Evolutionary conservation across 2,888 invertebrate genomes (phyloP), one percentile per base, ranked within the genome.

Genomic region (Plebejus melissa): DNA sequence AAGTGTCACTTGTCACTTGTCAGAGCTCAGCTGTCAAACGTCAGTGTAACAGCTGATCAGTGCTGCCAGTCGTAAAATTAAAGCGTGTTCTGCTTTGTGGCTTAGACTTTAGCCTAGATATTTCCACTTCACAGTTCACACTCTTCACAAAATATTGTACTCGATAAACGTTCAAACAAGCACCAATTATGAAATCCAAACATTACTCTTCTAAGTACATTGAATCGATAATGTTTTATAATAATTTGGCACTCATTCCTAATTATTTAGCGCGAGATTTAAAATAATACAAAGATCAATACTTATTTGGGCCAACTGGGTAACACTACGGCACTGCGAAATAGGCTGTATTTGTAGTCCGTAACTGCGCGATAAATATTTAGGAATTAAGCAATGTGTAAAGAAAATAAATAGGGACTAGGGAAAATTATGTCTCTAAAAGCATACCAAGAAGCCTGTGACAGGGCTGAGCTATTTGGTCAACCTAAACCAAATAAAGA

Each of bases 381-480:
- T 5, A 65, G 65, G 4, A 32, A 13, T 16, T 1, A 65, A 65
- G 28, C 32, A 16, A 65, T 65, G 65, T 65, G 65, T 65, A 2
- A 16, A 13, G 32, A 28, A 50, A 6, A 7, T 72, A 28, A 13
- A 28, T 71, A 71, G 54, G 16, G 16, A 13, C 13, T 71, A 71
- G 54, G 16, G 16, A 32, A 65, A 60, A 65, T 65, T 16, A 95
- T 95, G 95, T 93, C 95, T 22, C 94, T 95, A 84, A 95, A 95
- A 79, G 95, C 96, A 22, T 97, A 97, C 82, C 95, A 96, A 87
- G 95, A 96, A 85, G 97, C 96, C 77, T 96, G 97, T 82, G 96
- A 96, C 88, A 93, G 97, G 77, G 97, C 97, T 0, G 97, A 97
- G 85, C 88, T 97, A 74, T 94, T 97, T 79, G 97, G 97, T 0